Base-by-base conservation (phyloP, 2,888 invertebrate species). In the Agriopis aurantiaria region DNA sequence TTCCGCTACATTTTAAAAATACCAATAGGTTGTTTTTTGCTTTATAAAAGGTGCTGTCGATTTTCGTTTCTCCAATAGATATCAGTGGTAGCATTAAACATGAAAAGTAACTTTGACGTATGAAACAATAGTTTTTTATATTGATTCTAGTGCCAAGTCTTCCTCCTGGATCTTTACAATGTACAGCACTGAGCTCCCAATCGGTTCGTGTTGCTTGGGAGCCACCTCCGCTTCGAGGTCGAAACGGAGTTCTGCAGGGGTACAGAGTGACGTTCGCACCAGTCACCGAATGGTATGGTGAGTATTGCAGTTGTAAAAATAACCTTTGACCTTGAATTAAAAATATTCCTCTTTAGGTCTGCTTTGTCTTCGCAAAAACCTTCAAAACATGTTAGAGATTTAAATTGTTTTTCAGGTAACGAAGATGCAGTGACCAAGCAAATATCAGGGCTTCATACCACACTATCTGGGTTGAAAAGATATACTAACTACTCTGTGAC, bases 401-500 rank as follows among this genome's bases (percentile, higher is more conserved):
- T 73, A 49, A n/a, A 8, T 10, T 40, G n/a, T 49, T 57, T 61
- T 86, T 87, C 70, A 97, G 97, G 97, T 82, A 96, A 96, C 83
- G 96, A 97, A 91, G 96, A 96, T 71, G 96, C 96, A 78, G 96
- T 96, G 78, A 96, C 96, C n/a, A 98, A 97, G 87, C 96, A 96
- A 78, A 96, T 97, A 78, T 95, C 96, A 4, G 96, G 96, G 3
- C 85, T 96, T 49, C 96, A 96, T 72, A 96, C 97, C 46, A 96
- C 96, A 2, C 94, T 98, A 73, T 96, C 96, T 68, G 97, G 97
- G 58, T 93, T 98, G 67, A 96, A 96, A 82, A 97, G 98, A 81
- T 98, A 96, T 90, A 98, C 98, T 45, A 99, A 99, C 93, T 99
- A 99, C 88, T 98, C 98, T 48, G 97, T 99, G 64, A 97, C 98